A percentile compares a stretch with the other conserved stretches of the same genome.
Evolutionary conservation across 2,888 invertebrate species (phyloP).

Genomic region (Danaus chrysippus): DNA sequence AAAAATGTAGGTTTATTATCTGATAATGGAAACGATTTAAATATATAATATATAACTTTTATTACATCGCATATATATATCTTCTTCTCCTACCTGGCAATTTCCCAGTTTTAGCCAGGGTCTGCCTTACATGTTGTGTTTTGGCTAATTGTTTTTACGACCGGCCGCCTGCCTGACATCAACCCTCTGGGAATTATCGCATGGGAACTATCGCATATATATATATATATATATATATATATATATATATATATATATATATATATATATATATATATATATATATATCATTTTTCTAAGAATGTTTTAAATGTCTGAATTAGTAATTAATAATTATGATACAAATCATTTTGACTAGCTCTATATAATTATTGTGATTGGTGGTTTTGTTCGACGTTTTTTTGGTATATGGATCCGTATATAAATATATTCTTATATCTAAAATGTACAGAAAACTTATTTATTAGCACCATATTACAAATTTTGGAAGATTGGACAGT

Average conservation of each 20-base stretch:
- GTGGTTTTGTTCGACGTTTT: constrained; percentile 66
- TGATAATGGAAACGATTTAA: too few relatives aligned
- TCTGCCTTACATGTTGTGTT: too few relatives aligned
- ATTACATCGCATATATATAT: too few relatives aligned
- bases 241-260: not conserved
- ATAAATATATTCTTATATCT: constrained; percentile 34
- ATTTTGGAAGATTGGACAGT: constrained; percentile 29
- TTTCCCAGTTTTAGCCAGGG: too few relatives aligned
- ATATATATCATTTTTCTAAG: not conserved
- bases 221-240: not conserved
- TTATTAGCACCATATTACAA: constrained; percentile 40
- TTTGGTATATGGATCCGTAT: constrained; percentile 65
- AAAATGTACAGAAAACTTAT: constrained; percentile 33
- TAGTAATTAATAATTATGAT: constrained; percentile 14
- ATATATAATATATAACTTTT: too few relatives aligned
- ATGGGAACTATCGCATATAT: too few relatives aligned
- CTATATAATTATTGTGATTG: constrained; percentile 59
- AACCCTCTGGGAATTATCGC: too few relatives aligned
- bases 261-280: constrained; percentile 1
- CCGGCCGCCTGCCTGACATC: too few relatives aligned
- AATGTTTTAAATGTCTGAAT: constrained; percentile 9
- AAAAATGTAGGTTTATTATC: not conserved
- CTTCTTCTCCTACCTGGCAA: too few relatives aligned
- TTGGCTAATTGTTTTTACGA: too few relatives aligned
- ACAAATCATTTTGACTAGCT: constrained; percentile 55